Percentiles rank a stretch among this genome's conserved stretches.
Evolutionary conservation across 2,888 invertebrate genomes (phyloP).

Genomic region (Epistrophe eligans): DNA sequence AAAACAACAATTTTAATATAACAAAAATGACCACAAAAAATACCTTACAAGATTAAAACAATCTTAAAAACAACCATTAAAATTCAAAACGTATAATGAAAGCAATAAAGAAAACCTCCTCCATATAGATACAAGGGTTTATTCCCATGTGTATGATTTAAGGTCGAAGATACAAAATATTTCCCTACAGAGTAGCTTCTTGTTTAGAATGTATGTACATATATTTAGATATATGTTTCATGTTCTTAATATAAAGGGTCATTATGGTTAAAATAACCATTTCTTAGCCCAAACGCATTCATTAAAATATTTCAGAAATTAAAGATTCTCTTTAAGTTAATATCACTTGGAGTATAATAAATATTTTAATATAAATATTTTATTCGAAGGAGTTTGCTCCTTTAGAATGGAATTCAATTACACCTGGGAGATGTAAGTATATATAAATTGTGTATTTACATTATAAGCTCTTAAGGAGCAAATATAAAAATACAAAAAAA

Average conservation of each 20-base stretch:
- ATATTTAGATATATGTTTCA: neutral
- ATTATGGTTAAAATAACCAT: conserved; percentile 27
- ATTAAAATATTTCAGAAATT: conserved; percentile 33
- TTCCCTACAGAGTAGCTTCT: neutral
- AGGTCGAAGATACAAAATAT: conserved; percentile 2
- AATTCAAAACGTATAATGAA: conserved; percentile 7
- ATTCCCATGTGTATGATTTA: conserved; percentile 18
- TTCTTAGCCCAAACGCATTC: conserved; percentile 9
- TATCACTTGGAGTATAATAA: conserved; percentile 45
- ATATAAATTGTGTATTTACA: conserved; percentile 27
- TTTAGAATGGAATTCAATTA: conserved; percentile 13
- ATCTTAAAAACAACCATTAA: conserved; percentile 15
- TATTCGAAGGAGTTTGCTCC: neutral
- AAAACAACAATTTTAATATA: neutral
- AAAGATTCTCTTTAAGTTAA: conserved; percentile 38
- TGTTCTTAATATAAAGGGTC: conserved; percentile 8
- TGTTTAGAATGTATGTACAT: neutral
- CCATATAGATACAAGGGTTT: neutral
- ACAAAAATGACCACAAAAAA: neutral
- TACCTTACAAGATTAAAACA: neutral
- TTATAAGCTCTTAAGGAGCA: conserved; percentile 4
- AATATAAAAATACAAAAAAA: neutral
- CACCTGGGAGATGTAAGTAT: conserved; percentile 43
- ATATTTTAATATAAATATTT: conserved; percentile 54
- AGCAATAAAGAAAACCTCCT: conserved; percentile 10